These are phyloP conservation scores for Incurvaria masculella DNA, from an alignment of 2,888 invertebrate genomes.

Conservation along the genomic window DNA sequence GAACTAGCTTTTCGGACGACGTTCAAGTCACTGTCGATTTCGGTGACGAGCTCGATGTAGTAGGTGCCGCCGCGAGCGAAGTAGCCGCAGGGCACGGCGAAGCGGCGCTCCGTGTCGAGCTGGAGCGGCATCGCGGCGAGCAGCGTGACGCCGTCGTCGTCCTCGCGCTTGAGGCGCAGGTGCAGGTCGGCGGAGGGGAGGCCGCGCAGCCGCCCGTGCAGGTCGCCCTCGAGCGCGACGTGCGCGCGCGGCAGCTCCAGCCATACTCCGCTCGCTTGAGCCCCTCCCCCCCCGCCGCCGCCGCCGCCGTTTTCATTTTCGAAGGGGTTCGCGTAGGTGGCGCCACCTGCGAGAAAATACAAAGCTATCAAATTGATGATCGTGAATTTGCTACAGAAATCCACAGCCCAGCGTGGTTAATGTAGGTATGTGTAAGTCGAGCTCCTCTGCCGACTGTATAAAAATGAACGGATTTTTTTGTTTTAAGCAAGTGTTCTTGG, in stretches of 20 bases:
- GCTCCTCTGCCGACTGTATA: no score
- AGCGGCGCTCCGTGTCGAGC: slow-evolving; percentile 45
- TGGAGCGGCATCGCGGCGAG: slow-evolving; percentile 48
- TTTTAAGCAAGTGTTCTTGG: no score
- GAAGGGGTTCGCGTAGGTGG: slow-evolving; percentile 39
- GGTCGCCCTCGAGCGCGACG: slow-evolving; percentile 76
- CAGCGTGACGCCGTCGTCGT: slow-evolving; percentile 40
- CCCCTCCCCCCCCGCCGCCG: slow-evolving; percentile 31
- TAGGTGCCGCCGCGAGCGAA: slow-evolving; percentile 69
- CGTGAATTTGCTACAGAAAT: no score
- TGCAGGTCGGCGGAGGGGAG: slow-evolving; percentile 23
- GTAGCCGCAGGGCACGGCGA: slow-evolving; percentile 67
- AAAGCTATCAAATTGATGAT: neutral
- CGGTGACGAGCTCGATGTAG: slow-evolving; percentile 33
- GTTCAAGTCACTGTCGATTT: slow-evolving; percentile 7
- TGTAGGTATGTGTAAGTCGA: no score
- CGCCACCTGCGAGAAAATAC: slow-evolving; percentile 31
- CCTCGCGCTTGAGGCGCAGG: slow-evolving; percentile 47
- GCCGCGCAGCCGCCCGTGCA: slow-evolving; percentile 65
- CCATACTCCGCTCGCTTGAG: slow-evolving; percentile 48
- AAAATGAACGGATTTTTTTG: no score
- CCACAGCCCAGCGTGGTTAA: no score
- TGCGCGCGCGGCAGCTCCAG: slow-evolving; percentile 72
- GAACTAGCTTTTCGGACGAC: slow-evolving; percentile 7
- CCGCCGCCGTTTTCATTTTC: slow-evolving; percentile 26